Base-by-base conservation (phyloP, 1,140 invertebrate genomes). In the Drosophila ananassae region DNA sequence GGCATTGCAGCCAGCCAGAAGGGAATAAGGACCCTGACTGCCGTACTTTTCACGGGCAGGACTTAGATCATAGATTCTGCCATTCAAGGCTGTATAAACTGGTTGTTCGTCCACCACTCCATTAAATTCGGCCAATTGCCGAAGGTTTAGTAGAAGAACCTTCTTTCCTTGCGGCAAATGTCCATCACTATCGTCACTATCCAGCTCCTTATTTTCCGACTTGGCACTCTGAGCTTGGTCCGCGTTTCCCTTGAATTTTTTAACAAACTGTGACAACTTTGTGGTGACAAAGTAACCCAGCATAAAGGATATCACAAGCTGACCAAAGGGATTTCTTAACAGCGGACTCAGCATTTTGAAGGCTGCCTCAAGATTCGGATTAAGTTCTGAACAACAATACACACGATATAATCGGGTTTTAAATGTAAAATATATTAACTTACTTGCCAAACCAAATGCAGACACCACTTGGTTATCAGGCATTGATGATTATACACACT, bases 31-130 rank as follows among this genome's bases (percentile, higher is more conserved):
- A 8, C 74, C 82, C 2, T 13, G 57, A 2, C 13, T 59, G 0
- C 8, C 21, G 34, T 72, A 79, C 9, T 46, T 62, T 0, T 78
- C 58, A 0, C 74, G 77, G 8, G 34, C 39, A 5, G 77, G 34
- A 30, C 51, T 89, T 12, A 87, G 47, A 21, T 87, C 83, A 41
- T 79, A 87, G 17, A 87, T 89, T 6, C 59, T 67, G 0, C 83
- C 83, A 59, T 87, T 89, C 0, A 89, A 28, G 0, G 83, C 83
- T 13, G 83, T 87, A 12, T 89, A 89, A 25, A 82, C 63, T 2
- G 67, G 72, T 8, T 41, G 58, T 21, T 73, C 57, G 0, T 44
- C n/a, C 0, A 46, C 13, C 2, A 44, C 0, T 8, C 83, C 83
- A 61, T 79, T 12, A 21, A 62, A 89, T 9, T 46, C 44, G 7